Base-by-base conservation (phyloP, 2,888 invertebrate species). In the Incurvaria masculella region DNA sequence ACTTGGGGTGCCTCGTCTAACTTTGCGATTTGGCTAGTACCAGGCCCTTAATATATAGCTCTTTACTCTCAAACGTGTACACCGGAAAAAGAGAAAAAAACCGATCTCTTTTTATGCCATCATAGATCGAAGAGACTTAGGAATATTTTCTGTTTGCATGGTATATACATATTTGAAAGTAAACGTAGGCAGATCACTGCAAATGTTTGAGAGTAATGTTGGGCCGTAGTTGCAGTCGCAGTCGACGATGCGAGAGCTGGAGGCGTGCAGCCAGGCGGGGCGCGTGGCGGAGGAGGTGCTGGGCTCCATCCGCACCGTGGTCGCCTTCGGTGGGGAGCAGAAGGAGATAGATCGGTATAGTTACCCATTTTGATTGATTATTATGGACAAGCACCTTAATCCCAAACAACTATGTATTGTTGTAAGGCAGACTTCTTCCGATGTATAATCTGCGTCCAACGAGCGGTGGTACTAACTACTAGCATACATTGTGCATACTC, bases 181-280 rank as follows among this genome's bases (percentile, higher is more conserved):
- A n/a, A n/a, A n/a, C n/a, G n/a, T n/a, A n/a, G n/a, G n/a, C n/a
- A n/a, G n/a, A n/a, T n/a, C n/a, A n/a, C n/a, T n/a, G n/a, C n/a
- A n/a, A n/a, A n/a, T n/a, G n/a, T n/a, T n/a, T n/a, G n/a, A n/a
- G n/a, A n/a, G n/a, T n/a, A n/a, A n/a, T n/a, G n/a, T n/a, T n/a
- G 6, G 23, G 5, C 33, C 14, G 18, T 43, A 65, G 61, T 74
- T 82, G 58, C 83, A 83, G 57, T 74, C 80, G 44, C 75, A 76
- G 1, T 60, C 83, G 48, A 79, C 82, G 1, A 75, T 73, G 21
- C 73, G 75, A 55, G 84, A 84, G 56, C 61, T 81, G 41, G 68
- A 75, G 51, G 75, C 81, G 2, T 90, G 89, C 61, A 85, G 86
- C 0, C 79, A 81, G 52, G 87, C 87, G 0, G 86, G 86, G n/a